Conservation (phyloP, 2,888 invertebrate species). For the Aspidiotus destructor region DNA sequence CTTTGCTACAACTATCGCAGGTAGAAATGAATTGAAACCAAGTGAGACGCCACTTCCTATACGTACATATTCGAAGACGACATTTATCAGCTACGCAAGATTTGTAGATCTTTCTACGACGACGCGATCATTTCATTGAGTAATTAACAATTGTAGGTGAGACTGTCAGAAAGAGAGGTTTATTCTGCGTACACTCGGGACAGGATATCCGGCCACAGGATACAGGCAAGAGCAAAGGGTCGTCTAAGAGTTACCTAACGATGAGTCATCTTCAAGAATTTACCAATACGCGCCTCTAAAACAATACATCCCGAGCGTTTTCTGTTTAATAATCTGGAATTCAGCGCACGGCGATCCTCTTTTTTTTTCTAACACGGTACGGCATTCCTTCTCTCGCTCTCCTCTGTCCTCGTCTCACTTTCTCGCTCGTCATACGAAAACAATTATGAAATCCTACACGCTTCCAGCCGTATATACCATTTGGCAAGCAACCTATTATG, state of each 20-base stretch:
- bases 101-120: too few relatives aligned
- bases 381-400: conserved; percentile 27
- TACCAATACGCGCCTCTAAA: not conserved
- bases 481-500: conserved; percentile 9
- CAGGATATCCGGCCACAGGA: conserved; percentile 19
- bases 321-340: conserved; percentile 7
- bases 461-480: conserved; percentile 15
- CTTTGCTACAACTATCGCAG: too few relatives aligned
- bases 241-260: conserved; percentile 13
- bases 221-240: conserved; percentile 9
- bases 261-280: conserved; percentile 5
- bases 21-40: too few relatives aligned
- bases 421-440: conserved; percentile 14
- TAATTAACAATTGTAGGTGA: not conserved
- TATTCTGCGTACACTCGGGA: conserved; percentile 1
- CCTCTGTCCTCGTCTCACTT: conserved; percentile 16
- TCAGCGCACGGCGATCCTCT: conserved; percentile 18
- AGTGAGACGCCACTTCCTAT: too few relatives aligned
- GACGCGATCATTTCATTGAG: not conserved
- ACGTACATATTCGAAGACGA: too few relatives aligned
- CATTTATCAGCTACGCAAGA: too few relatives aligned
- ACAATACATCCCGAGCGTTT: not conserved
- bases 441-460: conserved; percentile 15
- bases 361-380: not conserved
- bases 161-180: not conserved